These are phyloP conservation scores for Sebastes wilsoni DNA, from an alignment of 2,797 vertebrate genomes.

Conservation along the genomic window DNA sequence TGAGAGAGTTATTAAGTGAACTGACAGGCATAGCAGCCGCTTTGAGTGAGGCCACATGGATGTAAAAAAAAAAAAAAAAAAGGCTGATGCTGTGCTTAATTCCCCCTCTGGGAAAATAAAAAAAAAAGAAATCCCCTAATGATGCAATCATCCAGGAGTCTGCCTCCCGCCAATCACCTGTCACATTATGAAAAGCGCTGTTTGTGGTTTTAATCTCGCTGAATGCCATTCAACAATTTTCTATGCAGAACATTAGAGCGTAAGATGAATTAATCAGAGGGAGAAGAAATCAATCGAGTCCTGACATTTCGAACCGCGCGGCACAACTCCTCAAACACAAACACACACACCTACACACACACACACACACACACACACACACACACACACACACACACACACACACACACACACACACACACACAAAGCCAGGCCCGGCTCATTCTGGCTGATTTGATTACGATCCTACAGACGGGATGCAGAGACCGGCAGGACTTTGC, in stretches of 20 bases:
- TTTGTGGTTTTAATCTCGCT: constrained; percentile 79
- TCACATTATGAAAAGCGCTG: constrained; percentile 80
- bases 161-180: constrained; percentile 79
- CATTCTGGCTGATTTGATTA: constrained; percentile 61
- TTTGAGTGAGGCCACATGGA: constrained; percentile 23
- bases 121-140: constrained; percentile 56
- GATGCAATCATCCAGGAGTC: constrained; percentile 76
- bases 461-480: constrained; percentile 22
- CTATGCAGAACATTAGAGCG: constrained; percentile 76
- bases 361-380: neutral
- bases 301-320: constrained; percentile 80
- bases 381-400: neutral
- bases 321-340: constrained; percentile 53
- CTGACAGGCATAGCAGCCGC: constrained; percentile 35
- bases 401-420: constrained; percentile 27
- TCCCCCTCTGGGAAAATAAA: constrained; percentile 32
- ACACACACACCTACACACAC: constrained; percentile 8
- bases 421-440: neutral
- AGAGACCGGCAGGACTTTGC: constrained; percentile 17
- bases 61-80: constrained; percentile 23
- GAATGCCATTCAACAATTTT: constrained; percentile 79
- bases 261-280: constrained; percentile 84
- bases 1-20: constrained; percentile 23
- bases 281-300: constrained; percentile 82
- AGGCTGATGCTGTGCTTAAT: constrained; percentile 55